These are phyloP conservation scores for Cantharis nigra DNA, from an alignment of 2,888 invertebrate genomes.

Conservation along the genomic window DNA sequence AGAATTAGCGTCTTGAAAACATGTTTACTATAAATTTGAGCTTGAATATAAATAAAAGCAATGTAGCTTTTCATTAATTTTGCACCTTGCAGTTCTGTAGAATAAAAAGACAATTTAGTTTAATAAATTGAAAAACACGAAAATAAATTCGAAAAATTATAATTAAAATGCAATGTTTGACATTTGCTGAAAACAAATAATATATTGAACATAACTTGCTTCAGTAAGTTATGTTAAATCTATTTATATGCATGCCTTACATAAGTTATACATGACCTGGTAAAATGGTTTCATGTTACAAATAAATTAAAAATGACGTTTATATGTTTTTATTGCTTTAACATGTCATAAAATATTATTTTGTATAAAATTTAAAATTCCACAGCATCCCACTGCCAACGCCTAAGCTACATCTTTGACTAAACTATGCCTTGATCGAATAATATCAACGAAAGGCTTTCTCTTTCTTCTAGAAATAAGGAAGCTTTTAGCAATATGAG, in stretches of 20 bases:
- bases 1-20: background rate
- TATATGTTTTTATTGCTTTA: slow-evolving; percentile 44
- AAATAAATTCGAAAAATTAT: background rate
- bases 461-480: background rate
- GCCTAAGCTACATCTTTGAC: slow-evolving; percentile 4
- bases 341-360: slow-evolving; percentile 43
- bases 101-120: background rate
- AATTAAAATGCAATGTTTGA: background rate
- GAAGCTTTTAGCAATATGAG: slow-evolving; percentile 15
- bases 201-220: background rate
- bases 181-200: background rate
- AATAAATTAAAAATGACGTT: slow-evolving; percentile 43
- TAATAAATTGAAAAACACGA: background rate
- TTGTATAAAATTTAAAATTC: slow-evolving; percentile 39
- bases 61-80: background rate
- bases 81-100: background rate
- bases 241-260: slow-evolving; percentile 37
- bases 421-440: background rate
- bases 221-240: slow-evolving; percentile 13
- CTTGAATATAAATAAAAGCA: background rate
- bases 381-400: slow-evolving; percentile 38
- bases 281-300: slow-evolving; percentile 42
- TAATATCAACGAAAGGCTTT: background rate
- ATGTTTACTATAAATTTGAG: background rate
- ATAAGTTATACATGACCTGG: slow-evolving; percentile 40